A percentile compares a stretch with the other conserved stretches of the same genome.
These are phyloP conservation scores for Ennomos erosarius DNA, from an alignment of 2,888 invertebrate species.

Conservation along the genomic window DNA sequence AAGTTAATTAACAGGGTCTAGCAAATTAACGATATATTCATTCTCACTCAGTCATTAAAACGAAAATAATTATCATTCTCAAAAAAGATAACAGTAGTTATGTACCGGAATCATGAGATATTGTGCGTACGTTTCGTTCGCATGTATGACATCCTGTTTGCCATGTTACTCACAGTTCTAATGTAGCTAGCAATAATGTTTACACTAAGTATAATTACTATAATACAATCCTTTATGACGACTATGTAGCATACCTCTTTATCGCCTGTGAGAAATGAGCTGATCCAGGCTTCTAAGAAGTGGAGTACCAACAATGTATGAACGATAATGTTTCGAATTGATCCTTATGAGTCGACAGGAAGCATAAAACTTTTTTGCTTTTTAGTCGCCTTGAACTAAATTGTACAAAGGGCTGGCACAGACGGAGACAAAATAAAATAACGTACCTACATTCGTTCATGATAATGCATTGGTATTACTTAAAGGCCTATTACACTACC, in stretches of 20 bases:
- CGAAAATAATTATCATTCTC: conserved; percentile 20
- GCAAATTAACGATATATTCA: too few relatives aligned
- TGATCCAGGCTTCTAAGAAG: conserved; percentile 5
- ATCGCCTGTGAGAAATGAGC: conserved; percentile 12
- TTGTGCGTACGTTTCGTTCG: conserved; percentile 20
- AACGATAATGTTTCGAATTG: neutral
- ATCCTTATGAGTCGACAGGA: neutral
- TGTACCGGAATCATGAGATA: conserved; percentile 21
- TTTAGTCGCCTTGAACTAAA: too few relatives aligned
- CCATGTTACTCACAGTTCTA: conserved; percentile 32
- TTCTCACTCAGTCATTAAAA: too few relatives aligned
- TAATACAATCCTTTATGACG: conserved; percentile 10
- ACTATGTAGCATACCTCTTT: conserved; percentile 3
- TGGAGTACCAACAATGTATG: neutral
- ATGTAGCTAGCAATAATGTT: conserved; percentile 13
- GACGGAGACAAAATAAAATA: neutral
- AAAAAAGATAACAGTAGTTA: conserved; percentile 27
- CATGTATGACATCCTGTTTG: conserved; percentile 36
- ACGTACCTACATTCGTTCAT: too few relatives aligned
- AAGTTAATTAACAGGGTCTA: too few relatives aligned
- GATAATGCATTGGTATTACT: too few relatives aligned
- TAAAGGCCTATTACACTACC: too few relatives aligned
- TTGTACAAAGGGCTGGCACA: too few relatives aligned
- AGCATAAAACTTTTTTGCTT: too few relatives aligned
- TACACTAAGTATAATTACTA: neutral